Conservation (phyloP, 2,888 invertebrate genomes). For the Andrena camellia region DNA sequence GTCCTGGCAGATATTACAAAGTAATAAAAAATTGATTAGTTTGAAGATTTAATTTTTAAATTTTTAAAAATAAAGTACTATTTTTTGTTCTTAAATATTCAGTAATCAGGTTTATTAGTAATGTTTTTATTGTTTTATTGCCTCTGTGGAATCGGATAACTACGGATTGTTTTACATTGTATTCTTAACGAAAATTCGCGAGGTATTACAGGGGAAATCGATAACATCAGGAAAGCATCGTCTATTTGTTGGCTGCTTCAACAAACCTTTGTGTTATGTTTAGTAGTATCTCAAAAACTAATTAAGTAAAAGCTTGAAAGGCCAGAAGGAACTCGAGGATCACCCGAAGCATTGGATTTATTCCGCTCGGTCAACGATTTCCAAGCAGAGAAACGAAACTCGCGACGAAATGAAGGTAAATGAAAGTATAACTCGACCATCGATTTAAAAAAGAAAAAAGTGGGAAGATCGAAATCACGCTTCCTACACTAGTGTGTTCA, state of each 20-base stretch:
- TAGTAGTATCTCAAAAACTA: background rate
- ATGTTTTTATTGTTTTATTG: background rate
- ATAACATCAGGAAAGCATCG: background rate
- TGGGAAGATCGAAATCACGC: slow-evolving; percentile 5
- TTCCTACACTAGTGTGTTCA: slow-evolving; percentile 5
- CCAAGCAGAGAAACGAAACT: slow-evolving; percentile 13
- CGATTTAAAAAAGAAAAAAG: slow-evolving; percentile 4
- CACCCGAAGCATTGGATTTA: background rate
- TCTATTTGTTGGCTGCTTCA: background rate
- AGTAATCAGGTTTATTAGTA: background rate
- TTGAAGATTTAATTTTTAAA: no score
- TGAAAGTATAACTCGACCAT: slow-evolving; percentile 28
- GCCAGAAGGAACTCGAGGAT: background rate
- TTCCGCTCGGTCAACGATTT: slow-evolving; percentile 18
- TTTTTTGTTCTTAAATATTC: no score
- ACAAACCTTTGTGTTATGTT: background rate
- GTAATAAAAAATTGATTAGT: no score
- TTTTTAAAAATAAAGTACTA: no score
- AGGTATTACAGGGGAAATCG: background rate
- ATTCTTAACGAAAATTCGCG: background rate
- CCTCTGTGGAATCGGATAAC: background rate
- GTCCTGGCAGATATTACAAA: no score
- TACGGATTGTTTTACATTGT: background rate
- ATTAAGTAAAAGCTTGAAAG: background rate
- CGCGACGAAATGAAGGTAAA: slow-evolving; percentile 15